Conservation (phyloP, 2,113 vertebrate species). For the Neogale vison region DNA sequence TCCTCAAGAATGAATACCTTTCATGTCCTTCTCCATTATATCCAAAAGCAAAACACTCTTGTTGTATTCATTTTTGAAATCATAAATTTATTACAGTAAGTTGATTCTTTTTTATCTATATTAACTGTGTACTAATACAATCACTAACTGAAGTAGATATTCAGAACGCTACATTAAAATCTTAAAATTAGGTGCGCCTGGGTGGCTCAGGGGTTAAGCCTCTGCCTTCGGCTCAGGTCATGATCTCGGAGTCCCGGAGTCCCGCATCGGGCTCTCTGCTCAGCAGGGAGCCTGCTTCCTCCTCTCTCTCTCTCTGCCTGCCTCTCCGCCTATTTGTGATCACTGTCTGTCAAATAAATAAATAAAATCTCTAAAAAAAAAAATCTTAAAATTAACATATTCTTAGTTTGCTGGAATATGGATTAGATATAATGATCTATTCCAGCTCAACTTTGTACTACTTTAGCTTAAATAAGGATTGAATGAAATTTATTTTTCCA, state of each 20-base stretch:
- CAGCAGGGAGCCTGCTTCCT: too few relatives aligned
- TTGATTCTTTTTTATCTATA: not conserved
- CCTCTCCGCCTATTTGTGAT: too few relatives aligned
- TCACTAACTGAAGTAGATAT: not conserved
- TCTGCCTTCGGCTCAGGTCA: too few relatives aligned
- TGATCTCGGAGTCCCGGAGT: too few relatives aligned
- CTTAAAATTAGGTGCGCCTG: too few relatives aligned
- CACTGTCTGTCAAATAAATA: too few relatives aligned
- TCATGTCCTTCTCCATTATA: not conserved
- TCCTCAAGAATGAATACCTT: not conserved
- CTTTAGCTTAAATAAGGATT: not conserved
- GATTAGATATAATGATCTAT: not conserved
- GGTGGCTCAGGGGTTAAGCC: too few relatives aligned
- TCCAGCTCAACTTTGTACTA: not conserved
- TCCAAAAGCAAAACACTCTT: not conserved
- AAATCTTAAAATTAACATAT: not conserved
- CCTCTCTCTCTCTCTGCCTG: too few relatives aligned
- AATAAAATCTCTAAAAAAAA: too few relatives aligned
- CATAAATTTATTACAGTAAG: constrained; percentile 12
- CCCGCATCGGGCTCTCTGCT: too few relatives aligned
- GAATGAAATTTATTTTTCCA: not conserved
- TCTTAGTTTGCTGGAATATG: not conserved
- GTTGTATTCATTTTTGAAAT: not conserved
- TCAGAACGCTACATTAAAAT: not conserved
- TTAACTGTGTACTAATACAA: not conserved